Percentiles rank a stretch among this genome's conserved stretches.
Conservation (phyloP, 2,113 vertebrate genomes). For the Leptosomus discolor region DNA sequence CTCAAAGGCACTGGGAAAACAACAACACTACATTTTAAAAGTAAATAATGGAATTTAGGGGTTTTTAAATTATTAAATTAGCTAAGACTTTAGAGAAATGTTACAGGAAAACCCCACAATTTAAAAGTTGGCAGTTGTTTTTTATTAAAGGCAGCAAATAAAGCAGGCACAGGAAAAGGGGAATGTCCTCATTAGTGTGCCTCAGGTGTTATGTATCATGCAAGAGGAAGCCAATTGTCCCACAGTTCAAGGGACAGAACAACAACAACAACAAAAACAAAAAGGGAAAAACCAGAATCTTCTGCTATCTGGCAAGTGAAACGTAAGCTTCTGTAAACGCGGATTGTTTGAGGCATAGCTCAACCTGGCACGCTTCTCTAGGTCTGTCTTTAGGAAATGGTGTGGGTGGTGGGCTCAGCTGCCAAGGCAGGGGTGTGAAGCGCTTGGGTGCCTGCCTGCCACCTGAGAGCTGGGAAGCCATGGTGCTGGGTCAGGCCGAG, state of each 20-base stretch:
- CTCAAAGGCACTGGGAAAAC: constrained; percentile 87
- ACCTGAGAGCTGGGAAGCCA: neutral
- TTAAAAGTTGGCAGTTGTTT: neutral
- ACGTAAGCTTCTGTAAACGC: neutral
- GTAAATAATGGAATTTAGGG: neutral
- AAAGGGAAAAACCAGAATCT: neutral
- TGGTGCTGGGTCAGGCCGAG: neutral
- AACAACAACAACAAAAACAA: neutral
- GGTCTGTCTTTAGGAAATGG: neutral
- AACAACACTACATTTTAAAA: constrained; percentile 62
- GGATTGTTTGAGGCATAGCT: neutral
- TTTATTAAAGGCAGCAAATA: constrained; percentile 44
- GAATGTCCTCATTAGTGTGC: neutral
- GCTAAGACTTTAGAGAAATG: neutral
- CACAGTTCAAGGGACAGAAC: neutral
- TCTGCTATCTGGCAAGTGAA: neutral
- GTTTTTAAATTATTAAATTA: neutral
- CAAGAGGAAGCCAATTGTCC: neutral
- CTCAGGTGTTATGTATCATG: neutral
- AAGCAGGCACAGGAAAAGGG: constrained; percentile 48
- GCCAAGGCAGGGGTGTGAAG: neutral
- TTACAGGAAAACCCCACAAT: fast-evolving
- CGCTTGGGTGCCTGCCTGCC: neutral
- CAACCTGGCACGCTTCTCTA: neutral
- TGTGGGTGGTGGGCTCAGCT: neutral